A percentile compares a stretch with the other conserved stretches of the same genome.
Conservation (phyloP, 2,113 vertebrate species). For the Thunnus maccoyii region DNA sequence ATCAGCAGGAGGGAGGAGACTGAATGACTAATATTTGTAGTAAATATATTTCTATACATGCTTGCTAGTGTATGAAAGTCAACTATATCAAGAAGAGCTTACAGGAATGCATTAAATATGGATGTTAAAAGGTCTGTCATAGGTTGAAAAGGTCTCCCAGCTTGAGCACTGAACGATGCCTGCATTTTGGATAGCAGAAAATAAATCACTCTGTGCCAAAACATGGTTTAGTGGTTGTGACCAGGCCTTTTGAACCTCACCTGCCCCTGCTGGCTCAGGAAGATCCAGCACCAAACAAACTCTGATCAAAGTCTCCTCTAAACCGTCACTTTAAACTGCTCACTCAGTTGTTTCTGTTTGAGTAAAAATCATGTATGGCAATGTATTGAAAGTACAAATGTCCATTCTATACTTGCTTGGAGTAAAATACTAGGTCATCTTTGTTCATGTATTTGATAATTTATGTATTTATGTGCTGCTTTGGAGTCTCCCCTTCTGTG, state of each 20-base stretch:
- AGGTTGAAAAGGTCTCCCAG: not conserved
- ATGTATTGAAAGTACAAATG: not conserved
- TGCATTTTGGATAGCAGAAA: not conserved
- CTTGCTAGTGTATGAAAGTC: no score
- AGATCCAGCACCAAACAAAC: not conserved
- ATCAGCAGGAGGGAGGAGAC: not conserved
- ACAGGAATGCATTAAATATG: not conserved
- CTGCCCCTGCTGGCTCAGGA: not conserved
- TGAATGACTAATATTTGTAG: not conserved
- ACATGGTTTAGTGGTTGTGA: not conserved
- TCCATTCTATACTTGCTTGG: not conserved
- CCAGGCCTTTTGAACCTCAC: not conserved
- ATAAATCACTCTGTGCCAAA: not conserved
- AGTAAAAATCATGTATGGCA: not conserved
- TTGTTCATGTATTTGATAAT: not conserved
- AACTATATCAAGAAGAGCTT: not conserved
- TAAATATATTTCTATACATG: not conserved
- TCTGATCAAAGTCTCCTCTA: constrained; percentile 7
- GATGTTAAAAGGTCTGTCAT: not conserved
- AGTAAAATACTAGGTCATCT: no score
- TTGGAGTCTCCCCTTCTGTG: not conserved
- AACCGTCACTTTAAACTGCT: constrained; percentile 3
- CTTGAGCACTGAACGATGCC: not conserved
- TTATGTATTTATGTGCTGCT: constrained; percentile 11
- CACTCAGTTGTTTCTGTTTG: not conserved